Evolutionary conservation across 2,888 invertebrate species (phyloP).

Genomic region (Nesidiocoris tenuis): DNA sequence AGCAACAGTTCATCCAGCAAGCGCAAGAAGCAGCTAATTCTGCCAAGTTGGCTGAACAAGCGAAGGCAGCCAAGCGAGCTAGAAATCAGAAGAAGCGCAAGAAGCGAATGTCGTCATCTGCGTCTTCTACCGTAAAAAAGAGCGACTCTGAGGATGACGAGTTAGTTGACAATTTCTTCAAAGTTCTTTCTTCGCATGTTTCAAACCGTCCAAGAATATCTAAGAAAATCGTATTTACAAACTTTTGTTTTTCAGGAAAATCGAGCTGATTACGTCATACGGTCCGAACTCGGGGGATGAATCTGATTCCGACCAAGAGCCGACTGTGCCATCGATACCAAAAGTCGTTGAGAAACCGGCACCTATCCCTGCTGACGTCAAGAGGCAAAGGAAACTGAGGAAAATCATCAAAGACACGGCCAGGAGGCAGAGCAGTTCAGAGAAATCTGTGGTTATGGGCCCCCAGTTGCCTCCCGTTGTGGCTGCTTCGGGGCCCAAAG

Average conservation of each 20-base stretch:
- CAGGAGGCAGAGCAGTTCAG: conserved; percentile 9
- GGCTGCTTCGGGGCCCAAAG: neutral
- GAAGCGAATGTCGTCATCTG: neutral
- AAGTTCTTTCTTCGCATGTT: conserved; percentile 25
- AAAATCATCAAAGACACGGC: conserved; percentile 33
- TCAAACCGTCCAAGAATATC: too few species aligned
- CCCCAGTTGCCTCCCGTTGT: conserved; percentile 28
- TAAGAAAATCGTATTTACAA: too few species aligned
- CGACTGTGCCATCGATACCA: conserved; percentile 21
- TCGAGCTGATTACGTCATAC: conserved; percentile 62
- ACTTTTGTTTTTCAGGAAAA: conserved; percentile 59
- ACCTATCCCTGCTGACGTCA: conserved; percentile 20
- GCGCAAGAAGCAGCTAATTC: conserved; percentile 39
- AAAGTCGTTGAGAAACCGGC: conserved; percentile 2
- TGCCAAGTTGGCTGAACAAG: conserved; percentile 24
- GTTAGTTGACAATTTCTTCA: conserved; percentile 52
- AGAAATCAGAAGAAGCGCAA: conserved; percentile 48
- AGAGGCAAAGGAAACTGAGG: conserved; percentile 44
- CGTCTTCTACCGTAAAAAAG: conserved; percentile 29
- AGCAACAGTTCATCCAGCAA: conserved; percentile 43
- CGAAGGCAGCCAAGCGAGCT: conserved; percentile 49
- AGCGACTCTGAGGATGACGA: conserved; percentile 58
- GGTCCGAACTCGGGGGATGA: conserved; percentile 57
- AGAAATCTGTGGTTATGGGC: conserved; percentile 13
- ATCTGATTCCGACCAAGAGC: conserved; percentile 53